A percentile compares a stretch with the other conserved stretches of the same genome.
Evolutionary conservation across 2,888 invertebrate genomes (phyloP).

Genomic region (Xestia rhomboidea): DNA sequence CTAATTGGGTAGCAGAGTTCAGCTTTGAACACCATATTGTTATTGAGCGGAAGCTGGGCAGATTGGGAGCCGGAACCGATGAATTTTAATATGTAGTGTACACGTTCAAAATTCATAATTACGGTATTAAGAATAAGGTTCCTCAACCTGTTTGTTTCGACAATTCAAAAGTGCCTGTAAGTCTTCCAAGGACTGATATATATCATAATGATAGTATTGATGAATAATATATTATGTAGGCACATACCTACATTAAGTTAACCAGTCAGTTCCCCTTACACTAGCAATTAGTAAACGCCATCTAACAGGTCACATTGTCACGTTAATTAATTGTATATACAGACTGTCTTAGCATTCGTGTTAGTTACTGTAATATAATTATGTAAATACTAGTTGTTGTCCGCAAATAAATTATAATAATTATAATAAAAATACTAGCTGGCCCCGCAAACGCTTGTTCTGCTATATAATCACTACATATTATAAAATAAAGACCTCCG

Average conservation of each 20-base stretch:
- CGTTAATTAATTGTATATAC: constrained; percentile 14
- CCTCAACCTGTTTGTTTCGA: no score
- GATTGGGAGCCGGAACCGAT: neutral
- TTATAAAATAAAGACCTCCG: no score
- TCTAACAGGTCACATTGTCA: neutral
- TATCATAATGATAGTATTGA: neutral
- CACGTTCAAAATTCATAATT: neutral
- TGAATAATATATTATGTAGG: neutral
- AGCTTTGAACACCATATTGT: constrained; percentile 34
- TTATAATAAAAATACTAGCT: no score
- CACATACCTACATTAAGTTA: neutral
- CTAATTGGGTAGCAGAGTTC: constrained; percentile 43
- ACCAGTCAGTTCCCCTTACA: constrained; percentile 17
- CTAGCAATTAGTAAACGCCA: constrained; percentile 10
- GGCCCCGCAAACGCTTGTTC: no score
- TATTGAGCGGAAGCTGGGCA: constrained; percentile 13
- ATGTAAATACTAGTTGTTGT: neutral
- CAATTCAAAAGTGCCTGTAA: no score
- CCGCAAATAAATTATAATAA: no score
- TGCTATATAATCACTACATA: no score
- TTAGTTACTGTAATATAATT: neutral
- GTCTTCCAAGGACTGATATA: neutral
- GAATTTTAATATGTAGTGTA: constrained; percentile 32
- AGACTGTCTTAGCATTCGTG: neutral
- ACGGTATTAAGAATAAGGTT: no score